Evolutionary conservation across 2,113 vertebrate genomes (phyloP).

Genomic region (Sus scrofa): T2T-Sscrofa CM000830.6:107135001-107135500

Average conservation of each 20-base stretch:
- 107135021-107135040: too few relatives aligned
- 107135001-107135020: too few relatives aligned
- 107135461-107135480: not conserved
- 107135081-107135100: too few relatives aligned
- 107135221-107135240: not conserved
- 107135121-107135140: too few relatives aligned
- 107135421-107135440: not conserved
- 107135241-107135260: not conserved
- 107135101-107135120: too few relatives aligned
- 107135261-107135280: not conserved
- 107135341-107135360: not conserved
- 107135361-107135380: not conserved
- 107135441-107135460: not conserved
- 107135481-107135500: not conserved
- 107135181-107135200: too few relatives aligned
- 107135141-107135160: too few relatives aligned
- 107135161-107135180: too few relatives aligned
- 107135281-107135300: not conserved
- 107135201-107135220: not conserved
- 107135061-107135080: too few relatives aligned
- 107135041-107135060: too few relatives aligned
- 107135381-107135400: not conserved
- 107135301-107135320: not conserved
- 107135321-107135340: not conserved
- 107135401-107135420: not conserved